These are phyloP conservation scores for Microcebus tavaratra DNA, from an alignment of 2,113 vertebrate genomes.

Conservation along the genomic window DNA sequence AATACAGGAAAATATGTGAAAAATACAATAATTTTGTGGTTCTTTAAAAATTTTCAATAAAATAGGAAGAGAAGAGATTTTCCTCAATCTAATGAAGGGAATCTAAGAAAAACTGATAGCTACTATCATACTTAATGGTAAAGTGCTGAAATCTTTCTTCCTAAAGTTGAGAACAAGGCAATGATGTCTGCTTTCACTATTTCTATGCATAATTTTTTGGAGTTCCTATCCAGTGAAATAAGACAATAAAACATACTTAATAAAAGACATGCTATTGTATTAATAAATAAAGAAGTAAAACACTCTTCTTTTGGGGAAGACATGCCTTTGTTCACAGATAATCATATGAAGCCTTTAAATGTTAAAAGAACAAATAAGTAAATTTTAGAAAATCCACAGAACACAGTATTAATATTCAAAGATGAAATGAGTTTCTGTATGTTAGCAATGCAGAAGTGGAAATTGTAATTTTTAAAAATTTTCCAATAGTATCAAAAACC, in stretches of 20 bases:
- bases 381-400: background rate
- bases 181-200: background rate
- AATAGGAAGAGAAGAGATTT: background rate
- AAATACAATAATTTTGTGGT: background rate
- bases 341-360: background rate
- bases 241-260: background rate
- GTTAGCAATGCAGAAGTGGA: background rate
- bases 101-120: background rate
- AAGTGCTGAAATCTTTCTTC: background rate
- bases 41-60: background rate
- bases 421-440: background rate
- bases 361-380: background rate
- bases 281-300: background rate
- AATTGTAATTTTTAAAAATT: background rate
- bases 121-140: background rate
- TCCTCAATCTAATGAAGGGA: background rate
- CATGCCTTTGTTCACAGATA: background rate
- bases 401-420: background rate
- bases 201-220: background rate
- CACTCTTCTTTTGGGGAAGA: background rate
- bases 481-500: background rate
- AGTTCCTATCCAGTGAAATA: background rate
- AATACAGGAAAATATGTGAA: background rate
- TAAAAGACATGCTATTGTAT: background rate
- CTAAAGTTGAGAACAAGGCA: background rate